These are phyloP conservation scores for Drosophila atroscutellata DNA, from an alignment of 2,888 invertebrate genomes.

Conservation along the genomic window DNA sequence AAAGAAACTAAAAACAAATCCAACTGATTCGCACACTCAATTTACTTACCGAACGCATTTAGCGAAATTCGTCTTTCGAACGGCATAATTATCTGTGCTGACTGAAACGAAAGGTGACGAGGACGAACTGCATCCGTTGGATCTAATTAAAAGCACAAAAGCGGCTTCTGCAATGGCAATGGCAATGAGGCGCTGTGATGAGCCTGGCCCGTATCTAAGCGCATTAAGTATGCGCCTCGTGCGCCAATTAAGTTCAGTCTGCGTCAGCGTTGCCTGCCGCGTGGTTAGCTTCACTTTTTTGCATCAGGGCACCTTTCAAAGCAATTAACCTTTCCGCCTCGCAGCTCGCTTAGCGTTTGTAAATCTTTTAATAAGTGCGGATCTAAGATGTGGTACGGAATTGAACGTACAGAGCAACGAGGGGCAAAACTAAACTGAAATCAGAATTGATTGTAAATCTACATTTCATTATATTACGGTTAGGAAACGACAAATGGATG, in stretches of 20 bases:
- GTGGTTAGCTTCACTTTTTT: conserved; percentile 48
- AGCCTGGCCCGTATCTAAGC: conserved; percentile 63
- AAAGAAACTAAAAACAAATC: conserved; percentile 25
- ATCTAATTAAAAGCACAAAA: conserved; percentile 70
- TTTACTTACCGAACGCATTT: conserved; percentile 57
- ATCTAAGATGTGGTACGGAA: conserved; percentile 21
- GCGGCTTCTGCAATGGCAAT: conserved; percentile 57
- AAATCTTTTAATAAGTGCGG: conserved; percentile 55
- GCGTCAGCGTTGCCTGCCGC: conserved; percentile 39
- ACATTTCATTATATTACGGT: conserved; percentile 3
- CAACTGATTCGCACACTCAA: conserved; percentile 55
- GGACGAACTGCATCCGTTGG: conserved; percentile 45
- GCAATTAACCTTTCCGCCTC: conserved; percentile 72
- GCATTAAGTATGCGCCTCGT: conserved; percentile 78
- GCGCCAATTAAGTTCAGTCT: conserved; percentile 76
- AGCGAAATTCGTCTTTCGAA: conserved; percentile 28
- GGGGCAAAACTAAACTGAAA: conserved; percentile 13
- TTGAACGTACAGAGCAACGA: neutral
- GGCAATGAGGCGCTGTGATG: conserved; percentile 27
- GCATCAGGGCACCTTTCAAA: conserved; percentile 65
- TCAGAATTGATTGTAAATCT: conserved; percentile 11
- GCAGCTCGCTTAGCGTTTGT: conserved; percentile 54
- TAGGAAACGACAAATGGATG: neutral
- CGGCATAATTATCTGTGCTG: conserved; percentile 8
- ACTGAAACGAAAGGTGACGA: neutral